Evolutionary conservation across 2,888 invertebrate genomes (phyloP).

Genomic region (Himalopsyche anomala): DNA sequence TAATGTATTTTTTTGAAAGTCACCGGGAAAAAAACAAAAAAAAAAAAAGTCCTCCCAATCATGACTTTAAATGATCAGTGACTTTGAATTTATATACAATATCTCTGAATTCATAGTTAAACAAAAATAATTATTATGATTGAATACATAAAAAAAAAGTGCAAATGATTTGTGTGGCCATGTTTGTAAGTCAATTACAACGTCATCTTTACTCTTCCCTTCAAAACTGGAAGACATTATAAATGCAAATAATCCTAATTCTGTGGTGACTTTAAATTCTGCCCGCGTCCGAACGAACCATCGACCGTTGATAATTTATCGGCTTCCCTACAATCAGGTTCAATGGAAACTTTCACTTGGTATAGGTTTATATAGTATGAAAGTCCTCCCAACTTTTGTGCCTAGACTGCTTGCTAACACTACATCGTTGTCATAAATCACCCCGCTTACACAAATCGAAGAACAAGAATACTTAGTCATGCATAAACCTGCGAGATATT

Average conservation of each 20-base stretch:
- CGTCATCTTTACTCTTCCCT: too few species aligned
- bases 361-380: background rate
- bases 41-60: too few species aligned
- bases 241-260: background rate
- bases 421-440: constrained; percentile 8
- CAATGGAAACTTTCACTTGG: background rate
- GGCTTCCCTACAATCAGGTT: background rate
- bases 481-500: background rate
- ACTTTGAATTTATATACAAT: too few species aligned
- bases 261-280: background rate
- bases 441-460: background rate
- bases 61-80: too few species aligned
- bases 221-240: too few species aligned
- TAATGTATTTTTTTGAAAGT: too few species aligned
- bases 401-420: background rate
- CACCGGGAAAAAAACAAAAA: too few species aligned
- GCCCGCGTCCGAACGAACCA: background rate
- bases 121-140: too few species aligned
- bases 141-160: too few species aligned
- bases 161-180: too few species aligned
- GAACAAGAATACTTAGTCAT: constrained; percentile 11
- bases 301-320: constrained; percentile 23
- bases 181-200: too few species aligned
- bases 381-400: background rate
- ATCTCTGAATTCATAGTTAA: too few species aligned